A percentile compares a stretch with the other conserved stretches of the same genome.
Conservation (phyloP, 1,140 invertebrate species). For the Scaptomyza montana region DNA sequence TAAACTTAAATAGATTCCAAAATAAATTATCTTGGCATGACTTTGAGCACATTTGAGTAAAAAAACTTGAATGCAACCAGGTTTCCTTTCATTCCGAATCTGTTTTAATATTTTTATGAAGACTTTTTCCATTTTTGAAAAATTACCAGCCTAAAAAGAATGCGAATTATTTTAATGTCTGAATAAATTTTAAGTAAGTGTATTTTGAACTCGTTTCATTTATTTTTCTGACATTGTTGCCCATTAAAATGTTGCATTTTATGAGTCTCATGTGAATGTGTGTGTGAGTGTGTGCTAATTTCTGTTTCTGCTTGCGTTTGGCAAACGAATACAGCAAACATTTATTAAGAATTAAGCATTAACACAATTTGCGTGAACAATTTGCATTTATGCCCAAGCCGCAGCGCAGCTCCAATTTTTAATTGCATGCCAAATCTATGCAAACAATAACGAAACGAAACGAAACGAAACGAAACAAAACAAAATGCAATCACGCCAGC, state of each 20-base stretch:
- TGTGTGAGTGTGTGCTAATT: constrained; percentile 38
- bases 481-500: constrained; percentile 23
- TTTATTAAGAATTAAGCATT: constrained; percentile 74
- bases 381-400: constrained; percentile 48
- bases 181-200: constrained; percentile 2
- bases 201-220: constrained; percentile 5
- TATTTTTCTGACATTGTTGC: constrained; percentile 32
- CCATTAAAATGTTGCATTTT: constrained; percentile 40
- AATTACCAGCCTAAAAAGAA: background rate
- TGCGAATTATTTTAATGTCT: background rate
- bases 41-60: no score
- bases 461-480: constrained; percentile 20
- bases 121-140: no score
- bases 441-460: constrained; percentile 26
- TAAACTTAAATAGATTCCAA: no score
- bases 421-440: constrained; percentile 70
- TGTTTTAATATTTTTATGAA: no score
- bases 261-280: constrained; percentile 14
- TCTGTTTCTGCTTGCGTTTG: constrained; percentile 39
- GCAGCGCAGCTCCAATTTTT: constrained; percentile 35
- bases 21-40: no score
- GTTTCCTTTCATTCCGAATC: no score
- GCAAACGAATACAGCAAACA: constrained; percentile 46
- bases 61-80: no score
- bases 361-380: constrained; percentile 58